Evolutionary conservation across 53 echinoderm and acorn worm genomes (phyloP).

Genomic region (Stichopus horrens): DNA sequence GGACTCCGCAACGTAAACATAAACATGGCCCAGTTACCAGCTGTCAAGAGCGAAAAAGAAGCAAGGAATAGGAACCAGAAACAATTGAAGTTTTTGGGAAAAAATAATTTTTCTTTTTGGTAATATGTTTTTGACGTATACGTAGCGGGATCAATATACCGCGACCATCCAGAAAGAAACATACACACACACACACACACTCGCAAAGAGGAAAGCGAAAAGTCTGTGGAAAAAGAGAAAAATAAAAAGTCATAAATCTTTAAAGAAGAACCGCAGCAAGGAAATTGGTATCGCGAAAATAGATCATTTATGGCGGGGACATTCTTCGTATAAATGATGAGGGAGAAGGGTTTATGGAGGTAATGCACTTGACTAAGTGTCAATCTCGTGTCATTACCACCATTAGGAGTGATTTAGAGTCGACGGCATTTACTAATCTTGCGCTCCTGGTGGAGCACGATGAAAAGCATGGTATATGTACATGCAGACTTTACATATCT

Average conservation of each 20-base stretch:
- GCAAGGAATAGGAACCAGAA: not conserved
- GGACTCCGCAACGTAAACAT: constrained; percentile 47
- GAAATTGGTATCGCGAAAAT: constrained; percentile 24
- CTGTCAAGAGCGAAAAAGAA: constrained; percentile 23
- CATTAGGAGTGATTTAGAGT: constrained; percentile 42
- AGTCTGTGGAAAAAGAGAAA: not conserved
- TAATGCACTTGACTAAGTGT: constrained; percentile 31
- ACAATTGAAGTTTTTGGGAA: not conserved
- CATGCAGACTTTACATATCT: not conserved
- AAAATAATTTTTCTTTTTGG: not conserved
- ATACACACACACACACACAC: not conserved
- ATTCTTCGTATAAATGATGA: constrained; percentile 34
- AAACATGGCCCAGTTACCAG: constrained; percentile 40
- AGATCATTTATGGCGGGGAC: constrained; percentile 40
- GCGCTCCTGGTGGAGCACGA: constrained; percentile 24
- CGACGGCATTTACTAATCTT: not conserved
- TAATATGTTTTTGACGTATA: too few relatives aligned
- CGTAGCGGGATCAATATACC: not conserved
- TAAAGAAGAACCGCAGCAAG: constrained; percentile 9
- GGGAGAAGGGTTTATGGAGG: not conserved
- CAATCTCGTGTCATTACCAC: constrained; percentile 37
- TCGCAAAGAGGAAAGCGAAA: not conserved
- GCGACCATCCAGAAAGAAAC: not conserved
- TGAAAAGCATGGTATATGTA: not conserved
- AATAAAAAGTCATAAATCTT: constrained; percentile 32